Conservation (phyloP, 2,113 vertebrate species). For the Hydrolagus affinis region DNA sequence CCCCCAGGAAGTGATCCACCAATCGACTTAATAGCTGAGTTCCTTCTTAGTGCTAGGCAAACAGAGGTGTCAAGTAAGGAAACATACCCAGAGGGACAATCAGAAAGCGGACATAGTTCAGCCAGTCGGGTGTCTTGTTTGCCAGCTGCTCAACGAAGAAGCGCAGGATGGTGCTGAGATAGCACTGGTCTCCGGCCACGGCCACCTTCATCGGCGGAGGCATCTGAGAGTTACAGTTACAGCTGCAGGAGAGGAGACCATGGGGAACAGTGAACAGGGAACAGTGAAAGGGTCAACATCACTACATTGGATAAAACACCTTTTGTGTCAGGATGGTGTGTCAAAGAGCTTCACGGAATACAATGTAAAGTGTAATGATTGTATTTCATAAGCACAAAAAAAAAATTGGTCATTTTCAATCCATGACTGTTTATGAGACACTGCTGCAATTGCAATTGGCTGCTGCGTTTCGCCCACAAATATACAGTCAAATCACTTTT, state of each 20-base stretch:
- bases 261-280: not conserved
- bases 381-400: no score
- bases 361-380: no score
- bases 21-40: no score
- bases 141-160: conserved; percentile 65
- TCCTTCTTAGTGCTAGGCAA: no score
- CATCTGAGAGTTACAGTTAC: conserved; percentile 63
- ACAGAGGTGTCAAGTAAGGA: no score
- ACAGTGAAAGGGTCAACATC: not conserved
- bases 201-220: conserved; percentile 61
- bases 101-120: conserved; percentile 62
- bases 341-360: no score
- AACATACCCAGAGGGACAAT: conserved; percentile 56
- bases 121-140: conserved; percentile 64
- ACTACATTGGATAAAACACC: not conserved
- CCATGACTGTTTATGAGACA: no score
- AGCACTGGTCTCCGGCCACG: conserved; percentile 58
- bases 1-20: no score
- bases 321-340: not conserved
- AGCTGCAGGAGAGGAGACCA: conserved; percentile 41
- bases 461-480: no score
- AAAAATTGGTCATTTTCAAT: no score
- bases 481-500: no score
- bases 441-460: no score
- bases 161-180: conserved; percentile 61